Evolutionary conservation across 2,113 vertebrate genomes (phyloP), one percentile per base, ranked within the genome.

Genomic region (Campylorhamphus procurvoides): DNA sequence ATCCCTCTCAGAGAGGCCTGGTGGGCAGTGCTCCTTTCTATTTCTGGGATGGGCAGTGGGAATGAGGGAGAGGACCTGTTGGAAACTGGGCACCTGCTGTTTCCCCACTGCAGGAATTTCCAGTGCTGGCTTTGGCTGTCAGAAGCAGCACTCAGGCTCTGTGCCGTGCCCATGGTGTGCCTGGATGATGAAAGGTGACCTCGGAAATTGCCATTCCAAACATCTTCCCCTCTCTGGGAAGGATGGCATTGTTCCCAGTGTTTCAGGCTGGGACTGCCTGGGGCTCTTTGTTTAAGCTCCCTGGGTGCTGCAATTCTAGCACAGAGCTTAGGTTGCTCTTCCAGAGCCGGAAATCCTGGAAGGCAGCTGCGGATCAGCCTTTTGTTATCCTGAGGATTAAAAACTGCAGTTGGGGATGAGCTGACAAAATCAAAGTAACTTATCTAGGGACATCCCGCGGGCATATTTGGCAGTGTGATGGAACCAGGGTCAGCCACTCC

Each of bases 261-360:
- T 94, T 91, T 96, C 90, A 80, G 96, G 85, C 92, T 77, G 95
- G 95, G 87, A 63, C 94, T 93, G 96, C 96, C 94, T 87, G 93
- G 84, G 89, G 96, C 89, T 94, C 95, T 96, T 96, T 96, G 89
- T 93, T 96, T 91, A 94, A 89, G 56, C 95, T 96, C 95, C 93
- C 96, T 50, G 87, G 84, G 81, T 84, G 78, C 81, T 58, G 77
- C 91, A 58, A n/a, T 89, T 68, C 44, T n/a, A 72, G 88, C 93
- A 78, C 10, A 5, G 66, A 79, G 94, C 77, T 89, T 18, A 66
- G 6, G 46, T 73, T 66, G 87, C 87, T 89, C 64, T 73, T 91
- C 66, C 53, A 76, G 92, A 85, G 84, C 12, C 39, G 10, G 84
- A 44, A 77, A 87, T 91, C 95, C 67, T 75, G 72, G 52, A 53